These are phyloP conservation scores for Desoria tigrina DNA, from an alignment of 2,888 invertebrate species.

Conservation along the genomic window DNA sequence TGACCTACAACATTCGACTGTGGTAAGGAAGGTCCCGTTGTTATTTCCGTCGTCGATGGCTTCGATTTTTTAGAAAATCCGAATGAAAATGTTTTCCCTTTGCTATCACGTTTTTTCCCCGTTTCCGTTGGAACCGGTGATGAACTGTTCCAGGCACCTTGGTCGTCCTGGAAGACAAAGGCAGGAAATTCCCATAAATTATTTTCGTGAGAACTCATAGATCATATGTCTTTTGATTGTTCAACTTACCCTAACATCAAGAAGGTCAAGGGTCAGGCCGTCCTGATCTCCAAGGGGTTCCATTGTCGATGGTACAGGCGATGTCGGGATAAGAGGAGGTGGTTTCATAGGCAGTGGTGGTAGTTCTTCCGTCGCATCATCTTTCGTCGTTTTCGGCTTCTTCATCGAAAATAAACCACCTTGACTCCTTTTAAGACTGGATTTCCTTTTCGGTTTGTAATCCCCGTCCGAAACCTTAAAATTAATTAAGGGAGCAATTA, in stretches of 20 bases:
- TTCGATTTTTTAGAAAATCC: slow-evolving; percentile 33
- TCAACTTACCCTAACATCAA: slow-evolving; percentile 28
- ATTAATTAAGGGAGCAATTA: not conserved
- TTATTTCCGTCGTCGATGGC: not conserved
- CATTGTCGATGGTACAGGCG: too few species aligned
- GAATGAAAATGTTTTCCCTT: slow-evolving; percentile 25
- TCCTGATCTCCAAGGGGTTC: slow-evolving; percentile 28
- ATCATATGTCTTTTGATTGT: not conserved
- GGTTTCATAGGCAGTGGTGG: not conserved
- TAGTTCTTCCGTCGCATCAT: slow-evolving; percentile 15
- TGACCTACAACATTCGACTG: too few species aligned
- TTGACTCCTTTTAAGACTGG: not conserved
- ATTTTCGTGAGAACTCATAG: not conserved
- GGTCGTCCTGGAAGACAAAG: not conserved
- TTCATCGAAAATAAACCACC: not conserved
- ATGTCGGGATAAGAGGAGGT: too few species aligned
- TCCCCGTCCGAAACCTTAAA: not conserved
- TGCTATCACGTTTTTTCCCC: slow-evolving; percentile 12
- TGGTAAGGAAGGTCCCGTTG: not conserved
- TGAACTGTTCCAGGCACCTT: slow-evolving; percentile 15
- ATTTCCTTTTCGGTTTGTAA: not conserved
- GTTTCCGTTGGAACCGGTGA: slow-evolving; percentile 12
- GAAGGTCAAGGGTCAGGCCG: slow-evolving; percentile 22
- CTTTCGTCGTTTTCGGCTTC: not conserved
- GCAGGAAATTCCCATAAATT: not conserved